Evolutionary conservation across 2,797 vertebrate species (phyloP).

Genomic region (Eulemur mongoz): DNA sequence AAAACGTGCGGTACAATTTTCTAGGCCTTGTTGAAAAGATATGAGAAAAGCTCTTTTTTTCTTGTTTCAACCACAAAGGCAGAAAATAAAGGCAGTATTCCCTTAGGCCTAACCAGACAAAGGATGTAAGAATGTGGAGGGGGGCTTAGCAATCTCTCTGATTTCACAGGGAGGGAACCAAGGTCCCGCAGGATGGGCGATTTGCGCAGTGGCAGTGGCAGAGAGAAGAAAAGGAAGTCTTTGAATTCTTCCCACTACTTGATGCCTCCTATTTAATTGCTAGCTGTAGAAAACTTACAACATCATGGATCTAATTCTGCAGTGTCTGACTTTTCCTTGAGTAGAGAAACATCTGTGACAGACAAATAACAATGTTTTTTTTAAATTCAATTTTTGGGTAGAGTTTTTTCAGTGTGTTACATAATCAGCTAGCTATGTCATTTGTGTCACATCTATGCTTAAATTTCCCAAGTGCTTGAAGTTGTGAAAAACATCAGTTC

Average conservation of each 20-base stretch:
- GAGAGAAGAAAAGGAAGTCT: not conserved
- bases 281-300: not conserved
- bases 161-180: not conserved
- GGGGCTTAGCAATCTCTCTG: not conserved
- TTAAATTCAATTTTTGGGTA: not conserved
- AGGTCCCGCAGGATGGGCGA: not conserved
- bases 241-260: too few relatives aligned
- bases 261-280: not conserved
- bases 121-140: not conserved
- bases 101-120: not conserved
- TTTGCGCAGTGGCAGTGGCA: not conserved
- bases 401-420: conserved; percentile 36
- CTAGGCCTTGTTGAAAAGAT: not conserved
- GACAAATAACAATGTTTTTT: conserved; percentile 48
- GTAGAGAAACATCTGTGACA: conserved; percentile 48
- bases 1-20: not conserved
- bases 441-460: conserved; percentile 48
- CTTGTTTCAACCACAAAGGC: not conserved
- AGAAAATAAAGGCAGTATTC: not conserved
- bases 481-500: conserved; percentile 60
- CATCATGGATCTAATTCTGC: not conserved
- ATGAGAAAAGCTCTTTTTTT: not conserved
- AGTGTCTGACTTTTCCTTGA: not conserved
- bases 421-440: conserved; percentile 37
- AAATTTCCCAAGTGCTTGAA: conserved; percentile 56